Evolutionary conservation across 2,797 vertebrate genomes (phyloP).

Genomic region (Poeciliopsis paucimaculata): DNA sequence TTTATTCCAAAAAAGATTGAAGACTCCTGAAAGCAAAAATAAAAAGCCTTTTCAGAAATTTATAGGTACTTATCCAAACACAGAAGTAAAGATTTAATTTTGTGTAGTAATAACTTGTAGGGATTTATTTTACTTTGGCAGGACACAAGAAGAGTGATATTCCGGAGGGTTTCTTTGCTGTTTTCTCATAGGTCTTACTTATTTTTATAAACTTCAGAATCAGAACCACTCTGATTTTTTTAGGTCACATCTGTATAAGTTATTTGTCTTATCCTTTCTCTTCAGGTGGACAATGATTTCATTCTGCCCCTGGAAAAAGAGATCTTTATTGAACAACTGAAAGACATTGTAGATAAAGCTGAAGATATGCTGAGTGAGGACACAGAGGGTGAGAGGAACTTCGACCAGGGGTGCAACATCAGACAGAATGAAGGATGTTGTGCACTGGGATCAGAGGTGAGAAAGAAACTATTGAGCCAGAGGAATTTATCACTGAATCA

Average conservation of each 20-base stretch:
- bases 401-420: conserved; percentile 85
- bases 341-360: conserved; percentile 97
- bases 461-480: conserved; percentile 35
- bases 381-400: conserved; percentile 87
- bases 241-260: not conserved
- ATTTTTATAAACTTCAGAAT: not conserved
- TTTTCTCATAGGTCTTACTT: not conserved
- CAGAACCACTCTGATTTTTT: conserved; percentile 3
- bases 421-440: conserved; percentile 77
- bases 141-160: not conserved
- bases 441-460: conserved; percentile 73
- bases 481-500: not conserved
- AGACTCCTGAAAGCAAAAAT: not conserved
- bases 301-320: conserved; percentile 95
- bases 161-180: not conserved
- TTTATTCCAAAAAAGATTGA: conserved; percentile 12
- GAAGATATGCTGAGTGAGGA: conserved; percentile 98
- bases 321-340: conserved; percentile 96
- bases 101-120: not conserved
- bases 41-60: conserved; percentile 2
- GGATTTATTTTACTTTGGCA: conserved; percentile 10
- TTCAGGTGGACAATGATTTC: conserved; percentile 96
- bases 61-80: not conserved
- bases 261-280: not conserved
- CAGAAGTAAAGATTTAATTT: conserved; percentile 4